Percentiles rank a stretch among this genome's conserved stretches.
phyloP scores from a whole-genome alignment of 2,797 vertebrate species.

The Cyprinella venusta region DNA sequence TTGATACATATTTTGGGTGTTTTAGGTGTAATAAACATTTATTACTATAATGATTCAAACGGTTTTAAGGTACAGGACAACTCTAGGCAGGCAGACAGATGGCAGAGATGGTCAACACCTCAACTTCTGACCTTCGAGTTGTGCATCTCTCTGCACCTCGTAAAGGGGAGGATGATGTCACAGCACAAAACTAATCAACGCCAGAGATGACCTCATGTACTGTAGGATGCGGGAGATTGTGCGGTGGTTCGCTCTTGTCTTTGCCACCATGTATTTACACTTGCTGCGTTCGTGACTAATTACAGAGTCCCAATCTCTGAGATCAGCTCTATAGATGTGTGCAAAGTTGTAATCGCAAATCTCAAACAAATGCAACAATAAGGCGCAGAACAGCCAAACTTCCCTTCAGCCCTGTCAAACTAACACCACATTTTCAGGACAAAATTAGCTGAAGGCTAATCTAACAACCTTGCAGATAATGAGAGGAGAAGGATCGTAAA shows the following conservation, averaged over 20 bases:
- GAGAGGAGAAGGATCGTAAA: constrained; percentile 66
- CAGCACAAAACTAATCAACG: constrained; percentile 50
- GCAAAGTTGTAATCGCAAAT: constrained; percentile 7
- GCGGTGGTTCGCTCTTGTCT: constrained; percentile 8
- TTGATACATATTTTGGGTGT: neutral
- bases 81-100: neutral
- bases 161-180: constrained; percentile 58
- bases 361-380: constrained; percentile 21
- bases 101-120: constrained; percentile 14
- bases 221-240: neutral
- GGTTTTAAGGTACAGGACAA: neutral
- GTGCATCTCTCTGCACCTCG: constrained; percentile 37
- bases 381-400: constrained; percentile 8
- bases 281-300: constrained; percentile 20
- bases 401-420: constrained; percentile 29
- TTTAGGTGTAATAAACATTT: neutral
- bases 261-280: constrained; percentile 39
- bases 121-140: constrained; percentile 40
- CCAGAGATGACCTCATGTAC: constrained; percentile 63
- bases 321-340: constrained; percentile 29
- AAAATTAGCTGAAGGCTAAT: constrained; percentile 66
- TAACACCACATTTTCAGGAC: constrained; percentile 59
- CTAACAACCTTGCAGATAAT: constrained; percentile 69
- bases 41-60: neutral
- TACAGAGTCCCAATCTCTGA: constrained; percentile 22